Evolutionary conservation across 92 coral and sea anemone species (phyloP), one percentile per base, ranked within the genome.

Genomic region (Paramuricea clavata): DNA sequence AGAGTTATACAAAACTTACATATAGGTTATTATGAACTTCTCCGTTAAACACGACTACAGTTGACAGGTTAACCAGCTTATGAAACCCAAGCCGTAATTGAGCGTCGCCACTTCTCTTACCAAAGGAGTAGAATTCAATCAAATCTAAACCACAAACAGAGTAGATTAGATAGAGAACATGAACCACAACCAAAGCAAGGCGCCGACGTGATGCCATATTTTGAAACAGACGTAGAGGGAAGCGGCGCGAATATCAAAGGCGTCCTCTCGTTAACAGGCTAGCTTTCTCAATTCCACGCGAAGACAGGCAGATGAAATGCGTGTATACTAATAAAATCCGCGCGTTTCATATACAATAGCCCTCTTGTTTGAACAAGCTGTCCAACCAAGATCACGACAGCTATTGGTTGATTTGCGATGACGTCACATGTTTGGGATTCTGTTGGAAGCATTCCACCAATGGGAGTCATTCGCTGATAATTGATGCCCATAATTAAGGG

Each of bases 81-180:
- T 84, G 83, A 28, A 82, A 36, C 22, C 86, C 56, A 10, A 79
- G 68, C 26, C 32, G 77, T 19, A 85, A 26, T 74, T 71, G 62
- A 12, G 74, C 31, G 30, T 92, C 95, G 5, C 93, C 93, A 44
- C 26, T 30, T 28, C 19, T 78, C 32, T 78, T 87, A 32, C 95
- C 98, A 81, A 86, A 87, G 9, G 99, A 90, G 70, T 91, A 97
- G 87, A 97, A 89, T 56, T 90, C 85, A 34, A 65, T 77, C 33
- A 88, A 43, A 42, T 82, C 52, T 50, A 91, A 87, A 32, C 90
- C 79, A 74, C 65, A 39, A 41, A 50, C 88, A 17, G 67, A 33
- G 57, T 85, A 32, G 52, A 87, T 49, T 49, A 91, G 57, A 73
- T 75, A 85, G 78, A 91, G 71, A 67, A 80, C 62, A 69, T 76